Percentiles rank a stretch among this genome's conserved stretches.
phyloP scores from a whole-genome alignment of 2,113 vertebrate species.

The Petrocephalus zakoni region DNA sequence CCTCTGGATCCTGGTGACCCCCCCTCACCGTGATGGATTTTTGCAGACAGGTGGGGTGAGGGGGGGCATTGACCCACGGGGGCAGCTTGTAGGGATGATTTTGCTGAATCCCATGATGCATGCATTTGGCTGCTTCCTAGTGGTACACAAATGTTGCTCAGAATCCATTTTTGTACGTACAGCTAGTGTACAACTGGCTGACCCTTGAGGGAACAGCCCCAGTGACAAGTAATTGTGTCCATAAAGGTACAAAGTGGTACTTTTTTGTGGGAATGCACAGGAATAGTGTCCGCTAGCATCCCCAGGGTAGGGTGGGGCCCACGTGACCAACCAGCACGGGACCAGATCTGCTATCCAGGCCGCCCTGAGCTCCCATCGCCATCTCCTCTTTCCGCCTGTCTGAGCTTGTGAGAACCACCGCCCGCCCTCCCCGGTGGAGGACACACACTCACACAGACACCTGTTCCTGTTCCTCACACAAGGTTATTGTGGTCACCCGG shows the following conservation, averaged over 20 bases:
- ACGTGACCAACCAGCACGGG: not conserved
- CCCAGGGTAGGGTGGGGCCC: conserved; percentile 30
- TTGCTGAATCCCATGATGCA: not conserved
- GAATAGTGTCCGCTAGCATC: conserved; percentile 54
- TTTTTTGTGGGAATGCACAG: not conserved
- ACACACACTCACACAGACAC: not conserved
- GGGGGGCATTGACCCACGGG: not conserved
- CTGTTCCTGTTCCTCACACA: not conserved
- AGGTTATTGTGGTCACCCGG: not conserved
- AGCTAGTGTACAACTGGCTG: too few species aligned
- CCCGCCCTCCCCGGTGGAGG: conserved; percentile 6
- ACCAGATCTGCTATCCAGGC: not conserved
- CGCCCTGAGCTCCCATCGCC: not conserved
- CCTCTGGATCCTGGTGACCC: not conserved
- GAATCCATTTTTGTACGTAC: not conserved
- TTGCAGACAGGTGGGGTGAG: not conserved
- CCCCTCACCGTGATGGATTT: not conserved
- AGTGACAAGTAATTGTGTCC: not conserved
- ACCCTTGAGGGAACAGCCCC: not conserved
- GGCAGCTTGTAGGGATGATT: not conserved
- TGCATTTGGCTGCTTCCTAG: not conserved
- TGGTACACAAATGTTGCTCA: not conserved
- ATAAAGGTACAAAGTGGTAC: not conserved
- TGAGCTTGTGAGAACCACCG: not conserved
- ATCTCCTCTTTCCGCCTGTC: not conserved